These are phyloP conservation scores for Catalaphyllia jardinei DNA, from an alignment of 64 coral and sea anemone species.

Conservation along the genomic window DNA sequence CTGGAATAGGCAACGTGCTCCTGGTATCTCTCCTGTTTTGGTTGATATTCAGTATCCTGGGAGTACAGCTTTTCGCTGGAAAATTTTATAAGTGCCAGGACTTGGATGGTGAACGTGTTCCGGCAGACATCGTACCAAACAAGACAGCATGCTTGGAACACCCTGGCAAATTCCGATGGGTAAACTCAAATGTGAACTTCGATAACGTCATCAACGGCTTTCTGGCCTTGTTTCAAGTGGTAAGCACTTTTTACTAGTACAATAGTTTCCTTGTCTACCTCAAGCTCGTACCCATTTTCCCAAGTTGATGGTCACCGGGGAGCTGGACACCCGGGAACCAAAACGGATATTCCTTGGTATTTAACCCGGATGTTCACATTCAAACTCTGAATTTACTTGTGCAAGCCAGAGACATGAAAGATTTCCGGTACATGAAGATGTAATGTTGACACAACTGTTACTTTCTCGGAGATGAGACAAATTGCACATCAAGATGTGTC, in stretches of 20 bases:
- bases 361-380: too few relatives aligned
- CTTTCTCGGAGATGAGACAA: too few relatives aligned
- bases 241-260: neutral
- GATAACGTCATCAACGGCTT: constrained; percentile 94
- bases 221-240: constrained; percentile 83
- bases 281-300: too few relatives aligned
- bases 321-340: too few relatives aligned
- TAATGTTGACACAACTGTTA: too few relatives aligned
- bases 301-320: too few relatives aligned
- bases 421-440: too few relatives aligned
- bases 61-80: constrained; percentile 85
- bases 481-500: too few relatives aligned
- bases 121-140: constrained; percentile 57
- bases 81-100: constrained; percentile 85
- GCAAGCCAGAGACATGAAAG: too few relatives aligned
- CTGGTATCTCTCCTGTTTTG: constrained; percentile 86
- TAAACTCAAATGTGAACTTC: constrained; percentile 87
- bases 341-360: too few relatives aligned
- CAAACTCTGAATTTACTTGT: too few relatives aligned
- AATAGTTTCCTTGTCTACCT: neutral
- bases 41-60: constrained; percentile 89
- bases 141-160: constrained; percentile 58
- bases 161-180: constrained; percentile 64
- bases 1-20: constrained; percentile 86
- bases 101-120: constrained; percentile 50